Evolutionary conservation across 2,888 invertebrate species (phyloP).

Genomic region (Tryphoninae sp.): DNA sequence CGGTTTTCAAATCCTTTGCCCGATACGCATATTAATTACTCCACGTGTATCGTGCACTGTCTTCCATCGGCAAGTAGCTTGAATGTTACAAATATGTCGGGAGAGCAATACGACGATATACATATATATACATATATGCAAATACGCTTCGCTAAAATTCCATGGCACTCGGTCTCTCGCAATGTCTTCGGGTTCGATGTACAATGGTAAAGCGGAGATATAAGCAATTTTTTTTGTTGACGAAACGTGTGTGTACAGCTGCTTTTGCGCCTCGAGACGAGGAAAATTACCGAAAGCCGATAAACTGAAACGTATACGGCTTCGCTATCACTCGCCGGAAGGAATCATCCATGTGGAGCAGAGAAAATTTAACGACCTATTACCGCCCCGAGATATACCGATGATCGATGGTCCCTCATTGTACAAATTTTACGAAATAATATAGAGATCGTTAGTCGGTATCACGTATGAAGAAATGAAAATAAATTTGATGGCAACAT

Average conservation of each 20-base stretch:
- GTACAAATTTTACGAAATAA: not conserved
- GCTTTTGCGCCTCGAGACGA: conserved; percentile 11
- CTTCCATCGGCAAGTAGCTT: conserved; percentile 66
- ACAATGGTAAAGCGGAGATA: not conserved
- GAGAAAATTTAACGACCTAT: conserved; percentile 23
- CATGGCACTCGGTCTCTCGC: not conserved
- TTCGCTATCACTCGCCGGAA: conserved; percentile 36
- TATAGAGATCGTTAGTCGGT: not conserved
- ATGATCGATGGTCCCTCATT: conserved; percentile 18
- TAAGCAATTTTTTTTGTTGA: not conserved
- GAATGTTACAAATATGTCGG: conserved; percentile 70
- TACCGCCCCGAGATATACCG: conserved; percentile 19
- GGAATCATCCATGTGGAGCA: conserved; percentile 10
- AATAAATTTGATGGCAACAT: not conserved
- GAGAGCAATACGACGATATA: conserved; percentile 28
- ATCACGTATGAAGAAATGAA: not conserved
- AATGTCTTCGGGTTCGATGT: conserved; percentile 23
- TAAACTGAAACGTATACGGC: conserved; percentile 24
- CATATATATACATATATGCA: conserved; percentile 36
- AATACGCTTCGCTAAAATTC: conserved; percentile 31
- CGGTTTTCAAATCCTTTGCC: conserved; percentile 34
- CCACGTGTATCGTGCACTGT: conserved; percentile 49
- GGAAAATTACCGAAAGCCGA: conserved; percentile 46
- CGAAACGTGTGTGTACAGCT: not conserved
- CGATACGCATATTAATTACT: conserved; percentile 56